Percentiles rank a stretch among this genome's conserved stretches.
Evolutionary conservation across 2,797 vertebrate species (phyloP).

Genomic region (Chloroceryle amazona): DNA sequence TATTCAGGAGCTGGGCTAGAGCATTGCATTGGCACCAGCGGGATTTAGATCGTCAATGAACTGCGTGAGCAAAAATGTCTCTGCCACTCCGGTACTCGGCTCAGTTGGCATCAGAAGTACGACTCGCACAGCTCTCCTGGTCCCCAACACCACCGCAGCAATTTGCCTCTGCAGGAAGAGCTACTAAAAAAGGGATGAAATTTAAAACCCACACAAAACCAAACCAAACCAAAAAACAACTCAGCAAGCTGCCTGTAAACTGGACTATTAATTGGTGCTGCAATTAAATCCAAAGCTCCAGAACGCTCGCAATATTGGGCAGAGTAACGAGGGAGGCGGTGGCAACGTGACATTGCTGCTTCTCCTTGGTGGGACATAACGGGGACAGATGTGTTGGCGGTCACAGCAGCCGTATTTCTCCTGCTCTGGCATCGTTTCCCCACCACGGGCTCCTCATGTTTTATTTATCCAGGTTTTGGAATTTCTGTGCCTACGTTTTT

Average conservation of each 20-base stretch:
- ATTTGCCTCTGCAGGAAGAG: neutral
- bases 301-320: conserved; percentile 50
- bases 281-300: conserved; percentile 58
- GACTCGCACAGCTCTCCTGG: too few species aligned
- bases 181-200: neutral
- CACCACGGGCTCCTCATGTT: neutral
- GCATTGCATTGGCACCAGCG: rapidly evolving
- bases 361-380: conserved; percentile 30
- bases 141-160: neutral
- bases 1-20: neutral
- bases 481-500: rapidly evolving
- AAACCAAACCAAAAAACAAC: too few species aligned
- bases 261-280: conserved; percentile 36
- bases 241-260: conserved; percentile 10
- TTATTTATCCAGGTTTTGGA: neutral
- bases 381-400: conserved; percentile 59
- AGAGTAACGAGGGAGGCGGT: conserved; percentile 23
- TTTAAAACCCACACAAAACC: neutral
- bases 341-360: conserved; percentile 23
- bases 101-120: neutral
- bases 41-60: neutral
- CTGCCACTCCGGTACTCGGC: neutral
- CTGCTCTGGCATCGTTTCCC: neutral
- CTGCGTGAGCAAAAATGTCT: neutral
- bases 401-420: neutral